Conservation (phyloP, 1,140 invertebrate species). For the Gryon sp. region DNA sequence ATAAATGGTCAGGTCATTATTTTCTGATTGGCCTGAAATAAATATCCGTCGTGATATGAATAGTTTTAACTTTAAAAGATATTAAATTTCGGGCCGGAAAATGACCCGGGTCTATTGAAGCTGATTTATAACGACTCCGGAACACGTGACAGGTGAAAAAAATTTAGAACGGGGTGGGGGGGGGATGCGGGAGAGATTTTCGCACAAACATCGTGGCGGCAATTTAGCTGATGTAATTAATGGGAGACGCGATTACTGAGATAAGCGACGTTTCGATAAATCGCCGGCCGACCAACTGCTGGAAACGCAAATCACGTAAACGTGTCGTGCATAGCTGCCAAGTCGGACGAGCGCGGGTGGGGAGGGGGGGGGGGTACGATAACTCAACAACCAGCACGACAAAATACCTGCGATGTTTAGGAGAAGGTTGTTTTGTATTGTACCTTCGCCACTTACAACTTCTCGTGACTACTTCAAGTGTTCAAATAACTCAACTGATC, state of each 20-base stretch:
- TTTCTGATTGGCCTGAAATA: too few species aligned
- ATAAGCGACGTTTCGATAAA: constrained; percentile 56
- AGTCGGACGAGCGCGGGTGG: too few species aligned
- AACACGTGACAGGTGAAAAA: constrained; percentile 20
- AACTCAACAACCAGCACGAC: constrained; percentile 42
- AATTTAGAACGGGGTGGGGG: too few species aligned
- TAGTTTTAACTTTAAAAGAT: background rate
- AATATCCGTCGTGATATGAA: background rate
- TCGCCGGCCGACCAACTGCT: constrained; percentile 41
- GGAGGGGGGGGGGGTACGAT: too few species aligned
- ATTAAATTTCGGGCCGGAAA: constrained; percentile 7
- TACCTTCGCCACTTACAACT: constrained; percentile 7
- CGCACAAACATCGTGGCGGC: constrained; percentile 5
- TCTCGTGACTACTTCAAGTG: too few species aligned
- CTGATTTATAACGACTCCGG: constrained; percentile 17
- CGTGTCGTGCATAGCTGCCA: constrained; percentile 50
- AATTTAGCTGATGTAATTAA: constrained; percentile 51
- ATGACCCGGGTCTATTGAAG: constrained; percentile 11
- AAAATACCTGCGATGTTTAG: constrained; percentile 43
- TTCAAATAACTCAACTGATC: too few species aligned
- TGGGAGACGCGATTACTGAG: constrained; percentile 47
- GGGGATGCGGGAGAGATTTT: too few species aligned
- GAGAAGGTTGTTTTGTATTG: constrained; percentile 3
- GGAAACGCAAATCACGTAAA: constrained; percentile 58
- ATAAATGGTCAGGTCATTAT: too few species aligned